Evolutionary conservation across 53 echinoderm and acorn worm genomes (phyloP).

Genomic region (Echinarachnius parma): DNA sequence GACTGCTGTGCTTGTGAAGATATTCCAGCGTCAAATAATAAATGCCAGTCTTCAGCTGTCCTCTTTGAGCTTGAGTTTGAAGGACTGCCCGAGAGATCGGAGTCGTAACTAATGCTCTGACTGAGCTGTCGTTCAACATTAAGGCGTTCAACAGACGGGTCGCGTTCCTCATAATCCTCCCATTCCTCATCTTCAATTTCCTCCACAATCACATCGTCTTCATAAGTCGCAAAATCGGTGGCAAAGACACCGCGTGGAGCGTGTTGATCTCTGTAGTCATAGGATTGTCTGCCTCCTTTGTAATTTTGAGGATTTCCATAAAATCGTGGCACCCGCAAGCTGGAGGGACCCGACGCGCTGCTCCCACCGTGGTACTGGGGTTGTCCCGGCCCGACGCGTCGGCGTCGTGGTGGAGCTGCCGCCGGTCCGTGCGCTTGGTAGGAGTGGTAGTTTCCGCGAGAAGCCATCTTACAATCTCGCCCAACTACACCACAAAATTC

Average conservation of each 20-base stretch:
- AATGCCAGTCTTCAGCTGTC: slow-evolving; percentile 30
- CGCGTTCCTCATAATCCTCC: slow-evolving; percentile 9
- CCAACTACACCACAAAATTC: background rate
- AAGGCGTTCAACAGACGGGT: background rate
- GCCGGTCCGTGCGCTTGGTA: slow-evolving; percentile 15
- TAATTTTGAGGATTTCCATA: background rate
- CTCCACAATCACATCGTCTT: slow-evolving; percentile 47
- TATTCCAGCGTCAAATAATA: slow-evolving; percentile 21
- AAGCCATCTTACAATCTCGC: slow-evolving; percentile 12
- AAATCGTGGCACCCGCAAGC: background rate
- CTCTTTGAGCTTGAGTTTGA: slow-evolving; percentile 20
- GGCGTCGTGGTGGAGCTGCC: slow-evolving; percentile 25
- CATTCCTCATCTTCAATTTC: slow-evolving; percentile 32
- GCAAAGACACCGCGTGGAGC: slow-evolving; percentile 21
- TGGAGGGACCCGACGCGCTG: background rate
- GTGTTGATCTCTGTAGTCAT: slow-evolving; percentile 21
- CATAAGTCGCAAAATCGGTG: slow-evolving; percentile 45
- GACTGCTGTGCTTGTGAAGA: slow-evolving; percentile 20
- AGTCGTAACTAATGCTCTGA: slow-evolving; percentile 36
- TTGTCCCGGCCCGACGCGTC: slow-evolving; percentile 11
- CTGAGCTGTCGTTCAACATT: background rate
- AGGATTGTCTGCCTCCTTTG: background rate
- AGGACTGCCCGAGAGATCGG: slow-evolving; percentile 31
- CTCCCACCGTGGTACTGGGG: slow-evolving; percentile 22
- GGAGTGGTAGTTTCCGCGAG: slow-evolving; percentile 19